phyloP scores from a whole-genome alignment of 2,888 invertebrate species.

The Campoplex capitator region DNA sequence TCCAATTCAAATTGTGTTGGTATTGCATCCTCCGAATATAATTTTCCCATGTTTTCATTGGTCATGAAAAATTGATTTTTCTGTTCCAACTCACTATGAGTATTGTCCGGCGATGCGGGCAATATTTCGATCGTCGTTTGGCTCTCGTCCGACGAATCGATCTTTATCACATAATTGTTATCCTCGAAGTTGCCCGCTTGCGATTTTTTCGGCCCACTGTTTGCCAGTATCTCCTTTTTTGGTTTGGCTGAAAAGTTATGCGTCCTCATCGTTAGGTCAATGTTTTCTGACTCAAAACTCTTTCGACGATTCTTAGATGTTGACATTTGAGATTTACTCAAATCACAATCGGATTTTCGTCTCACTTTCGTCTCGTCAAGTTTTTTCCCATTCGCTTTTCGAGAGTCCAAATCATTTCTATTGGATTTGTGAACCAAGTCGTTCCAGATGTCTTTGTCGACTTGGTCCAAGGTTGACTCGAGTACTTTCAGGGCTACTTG shows the following conservation, averaged over 20 bases:
- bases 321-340: slow-evolving; percentile 39
- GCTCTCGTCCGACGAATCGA: slow-evolving; percentile 82
- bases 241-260: not conserved
- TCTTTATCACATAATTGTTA: slow-evolving; percentile 76
- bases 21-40: slow-evolving; percentile 77
- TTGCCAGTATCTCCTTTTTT: not conserved
- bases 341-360: slow-evolving; percentile 71
- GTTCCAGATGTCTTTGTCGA: slow-evolving; percentile 4
- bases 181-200: slow-evolving; percentile 37
- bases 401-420: slow-evolving; percentile 40
- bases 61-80: slow-evolving; percentile 35
- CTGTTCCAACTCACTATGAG: slow-evolving; percentile 60
- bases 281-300: slow-evolving; percentile 46
- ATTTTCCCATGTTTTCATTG: slow-evolving; percentile 67
- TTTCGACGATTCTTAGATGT: slow-evolving; percentile 42
- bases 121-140: slow-evolving; percentile 76
- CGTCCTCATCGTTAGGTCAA: not conserved
- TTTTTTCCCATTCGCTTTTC: not conserved
- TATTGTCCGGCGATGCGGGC: slow-evolving; percentile 24
- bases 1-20: slow-evolving; percentile 81
- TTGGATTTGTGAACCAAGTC: not conserved
- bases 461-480: slow-evolving; percentile 49
- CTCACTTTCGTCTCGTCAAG: slow-evolving; percentile 67
- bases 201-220: not conserved
- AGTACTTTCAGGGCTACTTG: slow-evolving; percentile 73